phyloP scores from a whole-genome alignment of 2,113 vertebrate species.

The Aptenodytes patagonicus region DNA sequence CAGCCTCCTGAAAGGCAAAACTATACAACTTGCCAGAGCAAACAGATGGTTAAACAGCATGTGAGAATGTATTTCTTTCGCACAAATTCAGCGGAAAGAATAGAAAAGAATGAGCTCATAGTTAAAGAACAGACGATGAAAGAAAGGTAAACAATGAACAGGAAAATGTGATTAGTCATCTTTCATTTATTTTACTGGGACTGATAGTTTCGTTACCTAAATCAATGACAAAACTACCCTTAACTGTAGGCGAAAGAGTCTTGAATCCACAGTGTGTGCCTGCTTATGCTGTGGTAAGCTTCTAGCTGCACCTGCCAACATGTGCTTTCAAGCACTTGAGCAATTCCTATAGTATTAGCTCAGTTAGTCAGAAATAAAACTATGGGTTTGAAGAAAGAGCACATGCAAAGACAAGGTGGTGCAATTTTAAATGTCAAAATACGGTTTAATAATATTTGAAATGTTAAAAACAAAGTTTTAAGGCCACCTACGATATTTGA shows the following conservation, averaged over 20 bases:
- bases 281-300: neutral
- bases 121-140: neutral
- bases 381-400: neutral
- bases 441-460: neutral
- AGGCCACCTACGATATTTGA: neutral
- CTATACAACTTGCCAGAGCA: neutral
- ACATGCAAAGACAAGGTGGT: neutral
- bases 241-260: neutral
- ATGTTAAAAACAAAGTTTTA: neutral
- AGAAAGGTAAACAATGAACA: neutral
- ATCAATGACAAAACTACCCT: neutral
- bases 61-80: neutral
- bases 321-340: neutral
- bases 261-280: neutral
- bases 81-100: neutral
- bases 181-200: neutral
- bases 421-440: neutral
- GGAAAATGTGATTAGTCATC: neutral
- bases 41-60: neutral
- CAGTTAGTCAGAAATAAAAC: neutral
- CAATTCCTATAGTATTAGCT: neutral
- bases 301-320: neutral
- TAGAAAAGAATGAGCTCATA: neutral
- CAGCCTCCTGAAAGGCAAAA: neutral
- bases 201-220: neutral